A percentile compares a stretch with the other conserved stretches of the same genome.
Evolutionary conservation across 2,888 invertebrate genomes (phyloP).

Genomic region (Melanostoma scalare): DNA sequence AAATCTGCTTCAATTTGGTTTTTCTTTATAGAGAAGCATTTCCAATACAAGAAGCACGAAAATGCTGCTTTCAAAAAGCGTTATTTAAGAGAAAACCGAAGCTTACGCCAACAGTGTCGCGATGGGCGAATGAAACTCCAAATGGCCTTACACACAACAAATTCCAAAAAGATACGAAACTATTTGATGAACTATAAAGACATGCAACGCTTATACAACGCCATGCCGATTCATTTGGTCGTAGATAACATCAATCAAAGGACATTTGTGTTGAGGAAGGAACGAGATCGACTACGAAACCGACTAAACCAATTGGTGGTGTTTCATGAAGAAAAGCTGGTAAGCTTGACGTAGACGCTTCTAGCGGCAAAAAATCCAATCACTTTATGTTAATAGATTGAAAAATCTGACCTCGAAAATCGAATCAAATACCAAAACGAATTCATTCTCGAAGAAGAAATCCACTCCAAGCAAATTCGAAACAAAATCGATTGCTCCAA

Average conservation of each 20-base stretch:
- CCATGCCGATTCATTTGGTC: constrained; percentile 79
- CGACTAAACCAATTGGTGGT: constrained; percentile 76
- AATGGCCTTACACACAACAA: constrained; percentile 76
- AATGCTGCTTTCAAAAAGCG: constrained; percentile 76
- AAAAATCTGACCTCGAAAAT: constrained; percentile 78
- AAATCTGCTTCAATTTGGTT: not conserved
- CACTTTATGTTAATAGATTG: constrained; percentile 73
- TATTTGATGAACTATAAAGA: constrained; percentile 79
- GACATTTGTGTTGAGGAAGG: constrained; percentile 80
- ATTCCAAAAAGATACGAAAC: constrained; percentile 78
- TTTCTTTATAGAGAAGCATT: constrained; percentile 75
- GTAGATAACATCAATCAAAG: constrained; percentile 80
- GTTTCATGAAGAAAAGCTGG: constrained; percentile 77
- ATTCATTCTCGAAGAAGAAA: constrained; percentile 78
- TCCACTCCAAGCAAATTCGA: constrained; percentile 76
- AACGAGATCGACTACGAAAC: constrained; percentile 79
- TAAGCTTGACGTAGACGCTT: constrained; percentile 57
- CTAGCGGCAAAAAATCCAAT: not conserved
- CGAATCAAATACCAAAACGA: constrained; percentile 79
- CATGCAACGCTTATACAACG: constrained; percentile 79
- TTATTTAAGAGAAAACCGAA: constrained; percentile 74
- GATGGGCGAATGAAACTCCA: constrained; percentile 79
- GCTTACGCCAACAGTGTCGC: constrained; percentile 77
- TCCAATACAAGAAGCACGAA: constrained; percentile 76
- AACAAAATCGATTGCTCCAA: constrained; percentile 80